phyloP scores from a whole-genome alignment of 2,888 invertebrate genomes.

The Anarsia innoxiella region DNA sequence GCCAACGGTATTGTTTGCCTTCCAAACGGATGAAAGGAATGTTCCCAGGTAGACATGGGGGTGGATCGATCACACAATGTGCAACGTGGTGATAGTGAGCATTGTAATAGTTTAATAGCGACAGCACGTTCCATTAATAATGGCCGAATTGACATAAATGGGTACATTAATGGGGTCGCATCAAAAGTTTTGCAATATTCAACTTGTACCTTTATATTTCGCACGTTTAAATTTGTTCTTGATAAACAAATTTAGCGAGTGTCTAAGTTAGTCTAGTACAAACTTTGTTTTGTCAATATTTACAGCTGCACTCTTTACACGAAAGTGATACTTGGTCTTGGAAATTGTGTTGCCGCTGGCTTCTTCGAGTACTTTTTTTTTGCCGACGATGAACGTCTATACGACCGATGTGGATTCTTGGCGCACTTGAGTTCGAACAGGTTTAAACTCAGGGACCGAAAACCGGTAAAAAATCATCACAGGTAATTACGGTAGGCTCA shows the following conservation, averaged over 20 bases:
- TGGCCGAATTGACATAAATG: constrained; percentile 42
- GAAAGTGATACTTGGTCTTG: constrained; percentile 28
- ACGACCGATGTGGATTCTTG: constrained; percentile 58
- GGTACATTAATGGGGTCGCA: constrained; percentile 35
- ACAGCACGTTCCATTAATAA: constrained; percentile 43
- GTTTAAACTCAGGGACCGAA: constrained; percentile 59
- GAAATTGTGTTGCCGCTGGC: constrained; percentile 45
- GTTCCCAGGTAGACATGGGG: constrained; percentile 59
- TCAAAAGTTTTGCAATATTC: constrained; percentile 20
- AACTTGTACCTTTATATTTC: constrained; percentile 13
- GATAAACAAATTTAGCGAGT: constrained; percentile 27
- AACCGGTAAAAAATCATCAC: constrained; percentile 68
- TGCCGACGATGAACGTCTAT: constrained; percentile 45
- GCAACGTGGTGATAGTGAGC: constrained; percentile 34
- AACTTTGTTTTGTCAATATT: constrained; percentile 31
- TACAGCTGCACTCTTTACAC: constrained; percentile 29
- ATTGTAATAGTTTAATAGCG: constrained; percentile 44
- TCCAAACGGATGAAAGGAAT: constrained; percentile 48
- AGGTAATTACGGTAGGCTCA: constrained; percentile 62
- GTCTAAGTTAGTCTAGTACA: constrained; percentile 25
- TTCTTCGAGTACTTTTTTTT: constrained; percentile 46
- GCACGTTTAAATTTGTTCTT: constrained; percentile 20
- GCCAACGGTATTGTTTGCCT: constrained; percentile 43
- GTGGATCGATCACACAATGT: constrained; percentile 43
- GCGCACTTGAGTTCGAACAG: constrained; percentile 60